A percentile compares a stretch with the other conserved stretches of the same genome.
phyloP scores from a whole-genome alignment of 2,113 vertebrate genomes.

The Equus quagga region DNA sequence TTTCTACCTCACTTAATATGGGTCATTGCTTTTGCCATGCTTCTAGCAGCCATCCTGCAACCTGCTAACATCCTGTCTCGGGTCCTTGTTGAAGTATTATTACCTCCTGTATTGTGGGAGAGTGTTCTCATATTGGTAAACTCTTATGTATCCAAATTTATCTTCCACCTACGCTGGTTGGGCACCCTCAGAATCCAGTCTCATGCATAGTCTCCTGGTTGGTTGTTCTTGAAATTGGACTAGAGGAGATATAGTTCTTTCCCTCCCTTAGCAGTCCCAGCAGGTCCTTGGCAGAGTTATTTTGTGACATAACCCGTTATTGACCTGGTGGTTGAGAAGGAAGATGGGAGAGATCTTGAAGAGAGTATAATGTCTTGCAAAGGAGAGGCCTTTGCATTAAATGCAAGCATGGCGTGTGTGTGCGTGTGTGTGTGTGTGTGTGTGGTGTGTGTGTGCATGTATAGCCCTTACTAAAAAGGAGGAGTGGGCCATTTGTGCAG shows the following conservation, averaged over 20 bases:
- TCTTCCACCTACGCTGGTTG: background rate
- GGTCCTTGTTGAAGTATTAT: background rate
- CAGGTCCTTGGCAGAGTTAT: background rate
- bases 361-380: background rate
- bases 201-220: background rate
- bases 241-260: background rate
- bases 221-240: background rate
- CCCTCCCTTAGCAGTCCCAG: background rate
- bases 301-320: constrained; percentile 21
- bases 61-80: background rate
- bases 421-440: background rate
- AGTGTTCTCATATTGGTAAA: background rate
- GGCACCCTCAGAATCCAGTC: background rate
- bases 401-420: background rate
- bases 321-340: background rate
- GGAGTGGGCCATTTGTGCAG: background rate
- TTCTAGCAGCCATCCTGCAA: background rate
- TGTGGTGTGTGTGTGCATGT: background rate
- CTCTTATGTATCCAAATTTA: background rate
- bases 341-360: background rate
- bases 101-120: background rate
- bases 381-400: background rate
- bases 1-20: background rate
- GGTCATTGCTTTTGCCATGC: background rate
- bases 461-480: background rate